phyloP scores from a whole-genome alignment of 2,797 vertebrate genomes.

The Intellagama lesueurii region DNA sequence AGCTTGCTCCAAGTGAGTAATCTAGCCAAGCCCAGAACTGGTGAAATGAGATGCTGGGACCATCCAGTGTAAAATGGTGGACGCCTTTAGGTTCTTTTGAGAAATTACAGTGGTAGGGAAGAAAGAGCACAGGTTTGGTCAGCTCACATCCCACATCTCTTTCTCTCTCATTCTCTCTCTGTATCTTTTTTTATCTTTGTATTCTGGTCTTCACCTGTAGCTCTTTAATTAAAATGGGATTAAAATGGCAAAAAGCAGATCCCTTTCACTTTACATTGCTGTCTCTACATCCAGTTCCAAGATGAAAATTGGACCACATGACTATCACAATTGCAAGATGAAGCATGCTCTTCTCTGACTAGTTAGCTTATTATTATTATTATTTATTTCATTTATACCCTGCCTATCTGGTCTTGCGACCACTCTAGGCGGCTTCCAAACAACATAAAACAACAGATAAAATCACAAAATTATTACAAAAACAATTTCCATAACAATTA shows the following conservation, averaged over 20 bases:
- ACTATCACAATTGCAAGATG: no score
- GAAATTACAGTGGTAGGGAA: not conserved
- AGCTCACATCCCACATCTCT: no score
- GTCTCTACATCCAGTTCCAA: not conserved
- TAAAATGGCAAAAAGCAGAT: not conserved
- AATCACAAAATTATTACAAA: no score
- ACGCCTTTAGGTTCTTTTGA: not conserved
- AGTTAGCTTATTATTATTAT: no score
- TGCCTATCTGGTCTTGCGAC: no score
- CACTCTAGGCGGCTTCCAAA: no score
- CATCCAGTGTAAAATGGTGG: not conserved
- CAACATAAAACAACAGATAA: no score
- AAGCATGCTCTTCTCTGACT: no score
- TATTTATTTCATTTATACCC: no score
- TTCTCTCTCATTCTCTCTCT: no score
- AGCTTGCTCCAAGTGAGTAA: not conserved
- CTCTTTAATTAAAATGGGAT: not conserved
- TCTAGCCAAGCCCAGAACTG: conserved; percentile 13
- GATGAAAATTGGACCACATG: not conserved
- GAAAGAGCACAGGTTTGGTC: not conserved
- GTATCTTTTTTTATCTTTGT: no score
- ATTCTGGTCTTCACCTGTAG: not conserved
- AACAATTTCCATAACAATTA: no score
- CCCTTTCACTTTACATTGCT: not conserved
- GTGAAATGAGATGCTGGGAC: conserved; percentile 1